Evolutionary conservation across 2,888 invertebrate species (phyloP), one percentile per base, ranked within the genome.

Genomic region (Dryomyza anilis): DNA sequence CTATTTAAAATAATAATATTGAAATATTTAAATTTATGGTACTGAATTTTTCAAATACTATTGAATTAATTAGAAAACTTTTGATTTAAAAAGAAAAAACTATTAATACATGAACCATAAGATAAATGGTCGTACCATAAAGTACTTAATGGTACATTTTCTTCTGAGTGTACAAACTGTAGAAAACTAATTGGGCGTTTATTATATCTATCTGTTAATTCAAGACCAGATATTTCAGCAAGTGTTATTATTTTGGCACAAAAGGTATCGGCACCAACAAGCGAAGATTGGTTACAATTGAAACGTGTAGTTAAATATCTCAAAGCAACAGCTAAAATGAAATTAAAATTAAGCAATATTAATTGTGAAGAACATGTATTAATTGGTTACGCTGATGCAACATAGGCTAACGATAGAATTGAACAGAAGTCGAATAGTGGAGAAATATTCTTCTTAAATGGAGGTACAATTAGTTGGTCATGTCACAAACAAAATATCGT

Each of bases 341-440:
- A 64, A 30, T 45, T 63, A 55, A 52, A 43, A 14, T 45, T 63
- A 52, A 33, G 60, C 36, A 53, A 56, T 25, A 33, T 39, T 19
- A 16, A 48, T 56, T 19, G 16, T 16, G 14, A 43, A n/a, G 16
- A 56, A 19, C 33, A 46, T 50, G 21, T 33, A 30, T 36, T 66
- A 23, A 61, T 48, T 63, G 58, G 68, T 12, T 78, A 73, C 61
- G 73, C 75, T 10, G 76, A 78, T 67, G 78, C 78, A 39, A 73
- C 74, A 69, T 79, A 76, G 77, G 78, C 76, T 10, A 73, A 78
- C 46, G 69, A 78, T 57, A 62, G 64, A 57, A 21, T 1, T 1
- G 70, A 72, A 33, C 46, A 76, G 36, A 77, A 76, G 62, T 80
- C 76, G 19, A 74, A 73, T 61, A 77, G 73, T 53, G 77, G 77